phyloP scores from a whole-genome alignment of 35 echinoderm and acorn worm species.

The Diadema setosum region DNA sequence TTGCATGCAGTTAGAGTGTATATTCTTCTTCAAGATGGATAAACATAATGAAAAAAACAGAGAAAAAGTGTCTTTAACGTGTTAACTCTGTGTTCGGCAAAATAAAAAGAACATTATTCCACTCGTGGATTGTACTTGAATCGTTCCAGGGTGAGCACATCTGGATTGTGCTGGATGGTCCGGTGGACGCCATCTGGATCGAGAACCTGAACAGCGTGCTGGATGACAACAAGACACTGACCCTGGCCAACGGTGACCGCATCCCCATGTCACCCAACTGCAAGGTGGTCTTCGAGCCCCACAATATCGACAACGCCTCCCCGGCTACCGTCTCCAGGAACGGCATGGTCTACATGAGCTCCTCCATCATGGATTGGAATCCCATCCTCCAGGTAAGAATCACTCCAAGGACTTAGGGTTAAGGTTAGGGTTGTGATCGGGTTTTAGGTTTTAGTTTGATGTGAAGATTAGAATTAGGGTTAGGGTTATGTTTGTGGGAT shows the following conservation, averaged over 20 bases:
- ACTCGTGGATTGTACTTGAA: too few relatives aligned
- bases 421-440: too few relatives aligned
- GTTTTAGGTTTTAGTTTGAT: too few relatives aligned
- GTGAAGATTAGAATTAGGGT: too few relatives aligned
- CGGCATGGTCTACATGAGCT: slow-evolving; percentile 99
- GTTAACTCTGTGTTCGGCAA: too few relatives aligned
- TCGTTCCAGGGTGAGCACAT: slow-evolving; percentile 78
- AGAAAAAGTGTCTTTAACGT: too few relatives aligned
- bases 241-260: slow-evolving; percentile 95
- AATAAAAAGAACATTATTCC: too few relatives aligned
- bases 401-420: too few relatives aligned
- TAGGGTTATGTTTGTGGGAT: too few relatives aligned
- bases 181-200: slow-evolving; percentile 98
- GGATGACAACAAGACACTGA: slow-evolving; percentile 97
- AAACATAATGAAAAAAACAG: too few relatives aligned
- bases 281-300: slow-evolving; percentile 90
- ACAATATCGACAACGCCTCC: slow-evolving; percentile 98
- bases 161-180: slow-evolving; percentile 97
- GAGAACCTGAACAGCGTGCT: slow-evolving; percentile 97
- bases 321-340: slow-evolving; percentile 93
- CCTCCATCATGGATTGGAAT: slow-evolving; percentile 94
- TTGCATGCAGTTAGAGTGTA: too few relatives aligned
- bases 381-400: slow-evolving; percentile 74
- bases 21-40: too few relatives aligned
- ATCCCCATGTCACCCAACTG: slow-evolving; percentile 95